Evolutionary conservation across 1,140 invertebrate genomes (phyloP), one percentile per base, ranked within the genome.

Genomic region (Papilio polytes): DNA sequence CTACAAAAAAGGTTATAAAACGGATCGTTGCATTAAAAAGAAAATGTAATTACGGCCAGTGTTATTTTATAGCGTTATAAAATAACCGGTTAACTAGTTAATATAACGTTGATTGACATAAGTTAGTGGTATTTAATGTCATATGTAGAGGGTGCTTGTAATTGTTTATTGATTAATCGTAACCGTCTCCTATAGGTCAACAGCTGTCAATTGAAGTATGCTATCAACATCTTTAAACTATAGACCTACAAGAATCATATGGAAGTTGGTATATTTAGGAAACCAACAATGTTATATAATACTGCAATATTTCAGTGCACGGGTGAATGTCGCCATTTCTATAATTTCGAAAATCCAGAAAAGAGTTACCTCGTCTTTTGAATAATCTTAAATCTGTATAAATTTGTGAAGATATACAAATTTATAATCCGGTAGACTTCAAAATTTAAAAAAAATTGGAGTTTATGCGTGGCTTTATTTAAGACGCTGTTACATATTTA

Each of bases 141-240:
- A 7, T n/a, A 12, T 26, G 48, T 56, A 18, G 74, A 56, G 51
- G 74, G 74, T 12, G 22, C 13, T 74, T 48, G 20, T 74, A 74
- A 74, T 74, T 74, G 76, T 48, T 26, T 78, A 41, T 78, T 63
- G 51, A 36, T 59, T 3, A 59, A 59, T 78, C 36, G 12, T 77
- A 74, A 78, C 76, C 76, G 51, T 41, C 76, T 20, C 18, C 51
- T 18, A 51, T 76, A 59, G 53, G 53, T 78, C 76, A 59, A 36
- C 76, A 78, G 76, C 76, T 78, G 76, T 63, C 76, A 20, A 7
- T 53, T 44, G 18, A 44, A 59, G 13, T 26, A 53, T 31, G 12
- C 74, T 72, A 41, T 72, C 26, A 41, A 41, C 18, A 72, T 22
- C 10, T 63, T 26, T 26, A 10, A 63, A 26, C 59, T 63, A n/a